Base-by-base conservation (phyloP, 2,888 invertebrate species). In the Congeria kusceri region DNA sequence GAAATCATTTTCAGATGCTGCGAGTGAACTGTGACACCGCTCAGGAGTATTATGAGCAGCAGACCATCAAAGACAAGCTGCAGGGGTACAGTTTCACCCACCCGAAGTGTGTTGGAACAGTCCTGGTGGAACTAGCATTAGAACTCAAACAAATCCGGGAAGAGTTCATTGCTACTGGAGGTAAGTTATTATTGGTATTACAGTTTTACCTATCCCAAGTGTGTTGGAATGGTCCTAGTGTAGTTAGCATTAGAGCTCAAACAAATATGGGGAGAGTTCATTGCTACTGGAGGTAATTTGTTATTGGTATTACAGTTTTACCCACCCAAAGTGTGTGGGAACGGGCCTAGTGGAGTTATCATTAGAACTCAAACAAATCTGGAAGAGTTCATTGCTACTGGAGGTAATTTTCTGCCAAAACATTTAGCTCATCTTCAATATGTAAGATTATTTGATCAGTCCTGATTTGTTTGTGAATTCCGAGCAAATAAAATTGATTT, bases 141-240 rank as follows among this genome's bases (percentile, higher is more conserved):
- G 98, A 98, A 89, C 95, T 99, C 91, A 96, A 97, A 70, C 96
- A 96, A 78, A 94, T 98, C 86, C 96, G 98, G 86, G 98, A 98
- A 78, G 97, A 98, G 90, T 95, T 98, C 62, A 73, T 82, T 47
- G 77, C 79, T 62, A 77, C 78, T n/a, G 86, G 86, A 62, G 84
- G 83, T 83, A 39, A 61, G 72, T 59, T 25, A 46, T 44, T n/a
- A n/a, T n/a, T n/a, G n/a, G n/a, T n/a, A n/a, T n/a, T 95, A 96
- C 49, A 96, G 96, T 82, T 95, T 97, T 69, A 96, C 97, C 0
- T 89, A 89, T 65, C 97, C 97, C 0, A 96, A 96, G 91, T 97
- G 98, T 47, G 96, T 97, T 73, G 98, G 97, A 7, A 96, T 97
- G 0, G 94, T 98, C 15, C 94, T 98, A 0, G 95, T 97, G 25